phyloP scores from a whole-genome alignment of 2,113 vertebrate genomes.

The Diphyllodes magnificus region DNA sequence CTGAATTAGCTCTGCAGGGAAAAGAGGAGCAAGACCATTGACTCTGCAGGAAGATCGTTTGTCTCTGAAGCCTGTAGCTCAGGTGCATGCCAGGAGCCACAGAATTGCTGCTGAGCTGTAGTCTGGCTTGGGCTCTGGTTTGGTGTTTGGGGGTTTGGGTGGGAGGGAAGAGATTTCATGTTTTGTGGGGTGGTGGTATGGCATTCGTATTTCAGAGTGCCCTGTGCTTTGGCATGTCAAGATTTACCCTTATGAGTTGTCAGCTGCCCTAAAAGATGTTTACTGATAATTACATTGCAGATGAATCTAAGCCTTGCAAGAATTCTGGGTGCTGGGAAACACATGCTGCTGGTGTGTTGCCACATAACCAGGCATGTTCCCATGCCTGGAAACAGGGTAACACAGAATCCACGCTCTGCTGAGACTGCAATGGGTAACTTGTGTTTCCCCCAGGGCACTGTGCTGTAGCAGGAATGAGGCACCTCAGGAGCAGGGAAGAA shows the following conservation, averaged over 20 bases:
- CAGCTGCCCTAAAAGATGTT: neutral
- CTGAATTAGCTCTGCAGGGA: neutral
- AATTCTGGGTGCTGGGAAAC: neutral
- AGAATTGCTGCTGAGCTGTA: neutral
- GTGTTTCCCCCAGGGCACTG: neutral
- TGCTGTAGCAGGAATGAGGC: neutral
- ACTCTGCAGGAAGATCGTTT: neutral
- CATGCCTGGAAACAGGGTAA: neutral
- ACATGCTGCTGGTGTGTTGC: neutral
- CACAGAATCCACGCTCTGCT: neutral
- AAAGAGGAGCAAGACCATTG: neutral
- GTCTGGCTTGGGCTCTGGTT: neutral
- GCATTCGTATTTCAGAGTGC: neutral
- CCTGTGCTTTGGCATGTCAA: neutral
- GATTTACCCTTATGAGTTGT: neutral
- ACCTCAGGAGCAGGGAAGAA: neutral
- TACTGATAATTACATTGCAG: neutral
- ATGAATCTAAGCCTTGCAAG: neutral
- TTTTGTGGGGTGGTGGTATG: neutral
- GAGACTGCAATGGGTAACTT: neutral
- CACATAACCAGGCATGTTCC: neutral
- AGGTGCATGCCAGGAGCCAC: neutral
- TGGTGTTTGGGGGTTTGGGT: neutral
- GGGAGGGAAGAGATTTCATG: rapidly evolving
- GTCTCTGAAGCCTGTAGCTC: neutral